Percentiles rank a stretch among this genome's conserved stretches.
phyloP scores from a whole-genome alignment of 1,140 invertebrate genomes.

The Atopsyche davidsoni region DNA sequence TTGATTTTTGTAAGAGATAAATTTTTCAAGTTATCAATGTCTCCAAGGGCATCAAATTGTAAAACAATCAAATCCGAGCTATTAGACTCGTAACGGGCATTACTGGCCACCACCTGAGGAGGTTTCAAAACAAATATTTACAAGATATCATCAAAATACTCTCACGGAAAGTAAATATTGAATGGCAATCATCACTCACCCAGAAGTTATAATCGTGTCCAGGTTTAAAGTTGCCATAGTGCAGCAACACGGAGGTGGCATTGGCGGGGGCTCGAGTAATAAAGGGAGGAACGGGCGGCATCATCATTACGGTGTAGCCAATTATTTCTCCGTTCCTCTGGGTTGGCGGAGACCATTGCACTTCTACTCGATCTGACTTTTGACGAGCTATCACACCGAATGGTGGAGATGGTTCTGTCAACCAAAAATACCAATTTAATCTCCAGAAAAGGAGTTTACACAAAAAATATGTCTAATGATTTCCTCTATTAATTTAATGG shows the following conservation, averaged over 20 bases:
- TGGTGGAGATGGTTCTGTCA: conserved; percentile 57
- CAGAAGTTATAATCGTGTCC: conserved; percentile 66
- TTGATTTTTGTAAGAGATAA: conserved; percentile 46
- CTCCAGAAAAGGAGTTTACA: no score
- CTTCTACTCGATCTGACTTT: conserved; percentile 55
- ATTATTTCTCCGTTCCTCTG: conserved; percentile 57
- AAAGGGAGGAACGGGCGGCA: conserved; percentile 47
- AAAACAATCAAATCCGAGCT: conserved; percentile 52
- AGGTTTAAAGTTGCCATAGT: conserved; percentile 54
- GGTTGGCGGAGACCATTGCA: conserved; percentile 62
- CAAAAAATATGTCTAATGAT: no score
- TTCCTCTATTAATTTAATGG: no score
- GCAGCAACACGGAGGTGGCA: conserved; percentile 46
- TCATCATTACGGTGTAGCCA: conserved; percentile 58
- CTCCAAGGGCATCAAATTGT: conserved; percentile 54
- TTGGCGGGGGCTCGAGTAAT: conserved; percentile 32
- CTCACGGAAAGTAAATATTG: neutral
- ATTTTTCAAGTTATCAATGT: conserved; percentile 55
- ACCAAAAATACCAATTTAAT: neutral
- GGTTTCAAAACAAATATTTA: conserved; percentile 20
- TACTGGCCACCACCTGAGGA: conserved; percentile 60
- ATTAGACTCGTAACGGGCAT: conserved; percentile 51
- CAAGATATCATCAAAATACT: neutral
- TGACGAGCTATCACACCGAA: conserved; percentile 58
- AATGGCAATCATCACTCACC: conserved; percentile 45